Percentiles rank a stretch among this genome's conserved stretches.
Conservation (phyloP, 2,888 invertebrate species). For the Eilema sororculum region DNA sequence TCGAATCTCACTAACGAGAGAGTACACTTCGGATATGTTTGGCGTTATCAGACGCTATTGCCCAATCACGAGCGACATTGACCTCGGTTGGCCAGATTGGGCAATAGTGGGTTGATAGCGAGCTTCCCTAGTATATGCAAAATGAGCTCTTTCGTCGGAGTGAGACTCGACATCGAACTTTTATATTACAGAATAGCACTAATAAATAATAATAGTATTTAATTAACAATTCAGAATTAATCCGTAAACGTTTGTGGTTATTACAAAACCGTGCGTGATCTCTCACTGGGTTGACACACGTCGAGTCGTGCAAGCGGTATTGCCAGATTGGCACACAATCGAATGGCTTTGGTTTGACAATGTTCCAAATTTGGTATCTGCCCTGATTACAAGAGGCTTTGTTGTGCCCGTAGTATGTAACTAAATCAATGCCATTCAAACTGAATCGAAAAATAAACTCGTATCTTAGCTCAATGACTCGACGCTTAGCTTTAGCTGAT, state of each 20-base stretch:
- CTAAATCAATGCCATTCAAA: background rate
- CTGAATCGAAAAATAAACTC: background rate
- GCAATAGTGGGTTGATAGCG: background rate
- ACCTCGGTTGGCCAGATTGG: background rate
- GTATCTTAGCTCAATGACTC: background rate
- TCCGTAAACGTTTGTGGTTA: background rate
- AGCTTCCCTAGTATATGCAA: background rate
- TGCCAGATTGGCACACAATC: slow-evolving; percentile 52
- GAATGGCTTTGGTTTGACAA: slow-evolving; percentile 50
- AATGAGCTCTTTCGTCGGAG: background rate
- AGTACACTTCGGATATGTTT: background rate
- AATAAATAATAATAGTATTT: no score
- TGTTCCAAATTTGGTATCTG: slow-evolving; percentile 47
- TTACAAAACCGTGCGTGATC: slow-evolving; percentile 7
- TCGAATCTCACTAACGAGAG: background rate
- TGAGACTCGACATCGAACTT: background rate
- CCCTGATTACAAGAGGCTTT: slow-evolving; percentile 37
- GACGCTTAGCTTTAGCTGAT: background rate
- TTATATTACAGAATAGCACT: no score
- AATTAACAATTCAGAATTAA: background rate
- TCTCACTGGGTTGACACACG: slow-evolving; percentile 31
- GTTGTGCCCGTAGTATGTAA: slow-evolving; percentile 25
- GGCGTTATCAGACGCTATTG: background rate
- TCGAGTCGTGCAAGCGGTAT: slow-evolving; percentile 40
- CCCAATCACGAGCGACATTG: background rate